A percentile compares a stretch with the other conserved stretches of the same genome.
phyloP scores from a whole-genome alignment of 2,888 invertebrate species.

The Deladenus siricidicola region DNA sequence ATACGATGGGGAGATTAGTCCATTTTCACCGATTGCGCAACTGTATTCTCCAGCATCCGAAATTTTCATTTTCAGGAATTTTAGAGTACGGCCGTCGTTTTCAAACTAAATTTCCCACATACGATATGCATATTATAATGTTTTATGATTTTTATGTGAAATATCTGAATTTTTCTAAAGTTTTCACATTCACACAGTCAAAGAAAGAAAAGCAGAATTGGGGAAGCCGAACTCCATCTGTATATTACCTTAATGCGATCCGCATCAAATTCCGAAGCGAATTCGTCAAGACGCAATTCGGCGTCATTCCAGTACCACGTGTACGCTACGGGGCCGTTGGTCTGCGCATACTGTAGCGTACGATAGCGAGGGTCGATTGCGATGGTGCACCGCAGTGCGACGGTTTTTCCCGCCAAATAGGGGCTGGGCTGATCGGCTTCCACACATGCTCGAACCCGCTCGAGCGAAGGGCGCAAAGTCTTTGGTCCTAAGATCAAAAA shows the following conservation, averaged over 20 bases:
- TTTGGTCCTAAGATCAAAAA: too few relatives aligned
- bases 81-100: not conserved
- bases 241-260: not conserved
- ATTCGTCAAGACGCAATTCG: not conserved
- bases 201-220: too few relatives aligned
- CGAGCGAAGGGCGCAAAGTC: too few relatives aligned
- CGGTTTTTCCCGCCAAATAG: conserved; percentile 17
- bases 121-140: not conserved
- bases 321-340: not conserved
- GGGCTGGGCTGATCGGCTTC: conserved; percentile 17
- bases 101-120: conserved; percentile 1
- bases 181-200: too few relatives aligned
- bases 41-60: conserved; percentile 27
- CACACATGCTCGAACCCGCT: conserved; percentile 8
- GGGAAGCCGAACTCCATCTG: too few relatives aligned
- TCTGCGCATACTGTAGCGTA: too few relatives aligned
- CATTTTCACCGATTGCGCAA: conserved; percentile 28
- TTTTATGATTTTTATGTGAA: too few relatives aligned
- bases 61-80: conserved; percentile 5
- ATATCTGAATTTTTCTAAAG: too few relatives aligned
- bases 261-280: not conserved
- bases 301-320: conserved; percentile 26
- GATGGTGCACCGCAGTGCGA: conserved; percentile 17
- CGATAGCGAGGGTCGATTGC: not conserved
- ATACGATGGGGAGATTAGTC: conserved; percentile 23